Evolutionary conservation across 2,113 vertebrate species (phyloP).

Genomic region (Grus americana): DNA sequence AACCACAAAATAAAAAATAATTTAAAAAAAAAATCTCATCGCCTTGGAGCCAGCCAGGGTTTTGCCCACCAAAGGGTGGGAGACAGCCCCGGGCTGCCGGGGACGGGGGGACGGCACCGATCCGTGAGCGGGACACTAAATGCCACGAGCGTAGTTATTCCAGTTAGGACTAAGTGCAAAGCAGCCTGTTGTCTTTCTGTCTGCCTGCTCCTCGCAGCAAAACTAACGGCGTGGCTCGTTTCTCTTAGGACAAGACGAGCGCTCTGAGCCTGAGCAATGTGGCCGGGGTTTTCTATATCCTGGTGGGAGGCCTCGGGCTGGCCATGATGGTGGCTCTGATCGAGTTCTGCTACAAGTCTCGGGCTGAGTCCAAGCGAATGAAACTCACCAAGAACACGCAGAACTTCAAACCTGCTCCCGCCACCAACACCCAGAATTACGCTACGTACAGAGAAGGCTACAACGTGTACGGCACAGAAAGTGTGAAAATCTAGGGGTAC

Average conservation of each 20-base stretch:
- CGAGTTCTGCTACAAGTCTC: constrained; percentile 99
- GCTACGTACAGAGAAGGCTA: constrained; percentile 99
- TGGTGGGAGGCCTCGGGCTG: constrained; percentile 97
- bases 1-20: too few relatives aligned
- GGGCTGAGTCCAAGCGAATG: constrained; percentile 98
- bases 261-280: constrained; percentile 99
- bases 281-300: constrained; percentile 99
- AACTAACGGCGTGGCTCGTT: constrained; percentile 85
- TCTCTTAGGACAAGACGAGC: constrained; percentile 99
- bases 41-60: neutral
- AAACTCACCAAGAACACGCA: constrained; percentile 99
- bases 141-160: neutral
- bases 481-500: constrained; percentile 99
- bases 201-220: constrained; percentile 51
- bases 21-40: neutral
- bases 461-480: constrained; percentile 99
- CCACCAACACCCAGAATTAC: constrained; percentile 98
- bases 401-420: constrained; percentile 97
- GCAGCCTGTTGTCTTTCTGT: constrained; percentile 59
- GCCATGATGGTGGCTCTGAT: constrained; percentile 99
- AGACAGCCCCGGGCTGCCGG: neutral
- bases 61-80: neutral
- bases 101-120: neutral
- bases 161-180: constrained; percentile 46
- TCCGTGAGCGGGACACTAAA: rapidly evolving